Conservation (phyloP, 1,140 invertebrate genomes). For the Hestina assimilis region DNA sequence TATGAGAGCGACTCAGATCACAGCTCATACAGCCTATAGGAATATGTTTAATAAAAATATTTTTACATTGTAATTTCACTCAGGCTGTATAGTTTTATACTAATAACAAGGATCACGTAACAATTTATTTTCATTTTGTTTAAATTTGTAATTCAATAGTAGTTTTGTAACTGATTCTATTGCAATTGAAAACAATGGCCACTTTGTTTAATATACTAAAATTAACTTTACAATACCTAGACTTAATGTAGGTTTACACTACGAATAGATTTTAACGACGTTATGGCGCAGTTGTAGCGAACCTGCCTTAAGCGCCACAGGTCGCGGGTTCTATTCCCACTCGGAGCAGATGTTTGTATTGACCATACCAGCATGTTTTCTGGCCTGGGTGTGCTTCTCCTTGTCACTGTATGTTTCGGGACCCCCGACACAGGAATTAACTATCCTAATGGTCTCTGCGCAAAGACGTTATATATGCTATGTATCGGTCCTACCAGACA, state of each 20-base stretch:
- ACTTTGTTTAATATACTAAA: background rate
- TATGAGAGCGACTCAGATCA: background rate
- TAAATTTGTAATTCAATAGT: slow-evolving; percentile 4
- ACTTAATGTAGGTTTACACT: too few relatives aligned
- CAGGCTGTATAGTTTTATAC: background rate
- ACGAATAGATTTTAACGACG: background rate
- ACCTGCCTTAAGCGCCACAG: too few relatives aligned
- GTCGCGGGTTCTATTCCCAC: too few relatives aligned
- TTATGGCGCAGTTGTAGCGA: background rate
- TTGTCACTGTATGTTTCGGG: too few relatives aligned
- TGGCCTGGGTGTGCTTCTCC: too few relatives aligned
- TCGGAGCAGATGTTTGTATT: too few relatives aligned
- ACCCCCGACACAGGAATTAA: too few relatives aligned
- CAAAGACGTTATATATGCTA: too few relatives aligned
- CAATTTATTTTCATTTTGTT: slow-evolving; percentile 4
- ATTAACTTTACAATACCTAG: background rate
- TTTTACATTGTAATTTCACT: background rate
- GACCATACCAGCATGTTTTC: too few relatives aligned
- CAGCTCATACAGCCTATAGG: background rate
- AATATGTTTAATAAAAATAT: background rate
- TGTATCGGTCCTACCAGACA: too few relatives aligned
- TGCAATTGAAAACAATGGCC: background rate
- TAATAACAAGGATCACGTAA: slow-evolving; percentile 1
- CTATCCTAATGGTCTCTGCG: too few relatives aligned
- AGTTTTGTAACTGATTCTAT: slow-evolving; percentile 4